Percentiles rank a stretch among this genome's conserved stretches.
Conservation (phyloP, 2,888 invertebrate genomes). For the Ornithoptera alexandrae region DNA sequence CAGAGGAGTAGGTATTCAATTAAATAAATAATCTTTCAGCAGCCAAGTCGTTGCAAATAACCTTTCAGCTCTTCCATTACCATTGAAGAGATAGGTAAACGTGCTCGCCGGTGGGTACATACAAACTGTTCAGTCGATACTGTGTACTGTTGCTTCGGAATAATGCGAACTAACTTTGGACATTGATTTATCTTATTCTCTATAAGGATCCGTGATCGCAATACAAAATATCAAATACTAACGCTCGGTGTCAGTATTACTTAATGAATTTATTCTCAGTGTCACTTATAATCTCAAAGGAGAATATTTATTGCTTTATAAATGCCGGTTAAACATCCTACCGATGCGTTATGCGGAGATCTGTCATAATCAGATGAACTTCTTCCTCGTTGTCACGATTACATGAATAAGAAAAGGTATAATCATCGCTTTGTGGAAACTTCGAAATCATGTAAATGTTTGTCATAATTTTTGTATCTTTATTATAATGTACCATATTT, state of each 20-base stretch:
- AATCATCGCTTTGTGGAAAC: no score
- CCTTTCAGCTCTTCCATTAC: slow-evolving; percentile 6
- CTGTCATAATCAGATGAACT: no score
- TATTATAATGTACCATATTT: no score
- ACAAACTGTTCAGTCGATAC: neutral
- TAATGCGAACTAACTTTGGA: slow-evolving; percentile 1
- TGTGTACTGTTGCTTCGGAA: neutral
- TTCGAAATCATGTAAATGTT: no score
- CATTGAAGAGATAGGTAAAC: slow-evolving; percentile 4
- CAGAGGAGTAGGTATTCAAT: neutral
- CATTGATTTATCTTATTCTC: slow-evolving; percentile 7
- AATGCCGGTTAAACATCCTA: no score
- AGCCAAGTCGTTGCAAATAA: neutral
- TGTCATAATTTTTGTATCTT: no score
- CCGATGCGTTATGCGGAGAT: no score
- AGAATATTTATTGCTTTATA: no score
- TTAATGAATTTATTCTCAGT: no score
- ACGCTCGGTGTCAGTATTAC: neutral
- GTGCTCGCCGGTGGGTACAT: neutral
- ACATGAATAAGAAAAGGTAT: no score
- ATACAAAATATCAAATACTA: neutral
- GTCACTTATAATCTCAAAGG: neutral
- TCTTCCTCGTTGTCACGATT: no score
- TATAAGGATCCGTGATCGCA: neutral
- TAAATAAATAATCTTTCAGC: slow-evolving; percentile 1